Evolutionary conservation across 1,140 invertebrate genomes (phyloP), one percentile per base, ranked within the genome.

Genomic region (Lineus longissimus): DNA sequence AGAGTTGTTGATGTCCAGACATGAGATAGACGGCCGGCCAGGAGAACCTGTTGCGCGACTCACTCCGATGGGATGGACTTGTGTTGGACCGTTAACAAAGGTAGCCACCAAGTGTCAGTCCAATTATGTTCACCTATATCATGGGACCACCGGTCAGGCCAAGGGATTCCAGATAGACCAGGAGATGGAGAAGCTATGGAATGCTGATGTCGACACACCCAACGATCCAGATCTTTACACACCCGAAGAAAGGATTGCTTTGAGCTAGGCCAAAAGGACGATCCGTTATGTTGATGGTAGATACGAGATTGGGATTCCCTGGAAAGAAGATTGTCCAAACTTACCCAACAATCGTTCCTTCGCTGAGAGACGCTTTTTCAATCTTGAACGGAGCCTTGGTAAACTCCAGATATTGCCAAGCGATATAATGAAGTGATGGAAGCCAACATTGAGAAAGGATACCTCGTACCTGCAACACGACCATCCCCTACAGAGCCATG

Each of bases 61-160:
- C 19, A 64, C 56, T 15, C 63, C 63, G 19, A 23, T 64, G 51
- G 47, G 63, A 2, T 64, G 56, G 63, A 64, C 56, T n/a, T 64
- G 63, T 54, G 43, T 64, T 22, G 36, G 55, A 23, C 7, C 55
- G n/a, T 9, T 31, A n/a, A 9, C 9, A 27, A 25, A 27, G 7
- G 22, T 2, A 57, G 27, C 22, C 4, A 9, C 25, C 9, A 6
- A 4, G 2, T 9, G 6, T 7, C 9, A 22, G 13, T 23, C 19
- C 7, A 23, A n/a, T 22, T 57, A 57, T n/a, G 27, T 2, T 30
- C 22, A 57, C 9, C 9, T 9, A 27, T 51, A 51, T 27, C 4
- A 4, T 19, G 25, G 4, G 9, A n/a, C n/a, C 9, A 51, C n/a
- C 9, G 40, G 11, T 43, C n/a, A 43, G 40, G 4, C 25, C 47